These are phyloP conservation scores for Callipepla californica DNA, from an alignment of 2,113 vertebrate species.

Conservation along the genomic window DNA sequence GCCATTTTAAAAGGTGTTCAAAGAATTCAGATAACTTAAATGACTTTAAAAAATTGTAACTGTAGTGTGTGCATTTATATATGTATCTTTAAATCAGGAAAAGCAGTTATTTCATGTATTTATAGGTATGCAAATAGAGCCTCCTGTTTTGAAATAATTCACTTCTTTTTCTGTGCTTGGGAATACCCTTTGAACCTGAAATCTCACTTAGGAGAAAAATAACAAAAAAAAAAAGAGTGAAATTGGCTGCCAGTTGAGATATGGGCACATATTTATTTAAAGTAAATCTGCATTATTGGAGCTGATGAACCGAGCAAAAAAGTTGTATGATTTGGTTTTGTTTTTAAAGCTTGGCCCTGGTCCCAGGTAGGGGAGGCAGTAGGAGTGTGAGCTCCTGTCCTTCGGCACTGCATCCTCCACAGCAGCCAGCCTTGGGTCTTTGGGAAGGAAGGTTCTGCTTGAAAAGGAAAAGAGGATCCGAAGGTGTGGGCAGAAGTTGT, in stretches of 20 bases:
- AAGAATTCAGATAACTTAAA: neutral
- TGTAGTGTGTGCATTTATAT: neutral
- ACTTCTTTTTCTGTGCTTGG: neutral
- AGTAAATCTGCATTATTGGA: neutral
- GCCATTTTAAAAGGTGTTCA: neutral
- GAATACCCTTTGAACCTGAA: slow-evolving; percentile 16
- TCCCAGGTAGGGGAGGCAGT: neutral
- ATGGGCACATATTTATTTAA: neutral
- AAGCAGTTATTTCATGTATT: neutral
- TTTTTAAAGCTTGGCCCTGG: neutral
- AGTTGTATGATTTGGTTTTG: neutral
- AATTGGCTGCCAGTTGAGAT: neutral
- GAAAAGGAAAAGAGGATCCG: neutral
- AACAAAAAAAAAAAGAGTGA: neutral
- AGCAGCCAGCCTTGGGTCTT: neutral
- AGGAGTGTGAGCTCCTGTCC: neutral
- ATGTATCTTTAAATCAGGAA: neutral
- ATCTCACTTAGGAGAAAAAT: neutral
- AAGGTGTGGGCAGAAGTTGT: neutral
- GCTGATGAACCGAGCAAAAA: neutral
- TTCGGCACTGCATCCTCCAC: neutral
- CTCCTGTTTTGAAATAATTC: neutral
- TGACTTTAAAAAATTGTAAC: neutral
- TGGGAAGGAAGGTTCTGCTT: neutral
- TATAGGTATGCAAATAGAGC: neutral